phyloP scores from a whole-genome alignment of 2,113 vertebrate genomes.

The Callipepla californica region DNA sequence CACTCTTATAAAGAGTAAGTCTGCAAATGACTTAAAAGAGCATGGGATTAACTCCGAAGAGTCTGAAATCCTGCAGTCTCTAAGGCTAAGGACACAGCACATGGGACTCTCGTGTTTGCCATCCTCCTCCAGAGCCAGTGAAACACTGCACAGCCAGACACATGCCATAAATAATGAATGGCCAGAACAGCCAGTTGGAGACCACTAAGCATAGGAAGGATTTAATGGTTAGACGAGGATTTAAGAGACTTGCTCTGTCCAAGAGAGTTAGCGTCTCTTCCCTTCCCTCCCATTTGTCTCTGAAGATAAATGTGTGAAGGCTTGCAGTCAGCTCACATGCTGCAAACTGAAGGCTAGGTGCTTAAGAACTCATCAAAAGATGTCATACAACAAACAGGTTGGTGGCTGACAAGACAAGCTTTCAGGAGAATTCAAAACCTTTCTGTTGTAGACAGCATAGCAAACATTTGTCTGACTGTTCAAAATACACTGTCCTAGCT shows the following conservation, averaged over 20 bases:
- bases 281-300: not conserved
- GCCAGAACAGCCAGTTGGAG: slow-evolving; percentile 9
- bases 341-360: not conserved
- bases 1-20: not conserved
- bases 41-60: not conserved
- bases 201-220: not conserved
- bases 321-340: not conserved
- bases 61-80: not conserved
- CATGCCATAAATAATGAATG: slow-evolving; percentile 23
- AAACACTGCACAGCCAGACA: slow-evolving; percentile 24
- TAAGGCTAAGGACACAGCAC: not conserved
- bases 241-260: not conserved
- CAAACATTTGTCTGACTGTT: not conserved
- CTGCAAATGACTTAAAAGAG: not conserved
- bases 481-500: not conserved
- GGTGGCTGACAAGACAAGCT: not conserved
- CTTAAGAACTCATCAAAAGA: not conserved
- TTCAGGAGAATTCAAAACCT: not conserved
- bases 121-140: slow-evolving; percentile 9
- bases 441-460: not conserved
- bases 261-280: not conserved
- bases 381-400: not conserved
- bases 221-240: slow-evolving; percentile 20
- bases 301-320: not conserved
- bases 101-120: not conserved